Percentiles rank a stretch among this genome's conserved stretches.
phyloP scores from a whole-genome alignment of 2,113 vertebrate genomes.

The Aptenodytes forsteri region DNA sequence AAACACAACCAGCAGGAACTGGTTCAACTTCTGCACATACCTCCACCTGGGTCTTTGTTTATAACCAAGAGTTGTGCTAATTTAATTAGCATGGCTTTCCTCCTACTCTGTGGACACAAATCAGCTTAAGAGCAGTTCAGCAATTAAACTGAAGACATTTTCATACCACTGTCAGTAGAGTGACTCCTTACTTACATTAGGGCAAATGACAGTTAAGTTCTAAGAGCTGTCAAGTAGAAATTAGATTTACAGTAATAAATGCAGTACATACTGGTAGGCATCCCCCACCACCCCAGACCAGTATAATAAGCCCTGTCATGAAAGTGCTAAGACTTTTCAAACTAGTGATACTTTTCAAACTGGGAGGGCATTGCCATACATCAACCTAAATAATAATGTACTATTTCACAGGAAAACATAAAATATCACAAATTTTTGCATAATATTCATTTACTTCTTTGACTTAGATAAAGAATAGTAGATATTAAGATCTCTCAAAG shows the following conservation, averaged over 20 bases:
- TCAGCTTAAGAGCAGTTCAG: neutral
- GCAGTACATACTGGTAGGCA: neutral
- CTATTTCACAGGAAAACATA: neutral
- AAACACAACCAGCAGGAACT: neutral
- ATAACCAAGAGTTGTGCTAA: neutral
- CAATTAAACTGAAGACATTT: neutral
- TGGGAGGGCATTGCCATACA: neutral
- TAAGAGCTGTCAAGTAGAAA: neutral
- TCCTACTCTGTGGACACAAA: neutral
- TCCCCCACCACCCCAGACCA: neutral
- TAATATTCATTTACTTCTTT: neutral
- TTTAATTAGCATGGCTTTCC: neutral
- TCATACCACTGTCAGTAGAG: neutral
- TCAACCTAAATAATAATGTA: neutral
- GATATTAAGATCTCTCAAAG: neutral
- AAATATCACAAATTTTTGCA: neutral
- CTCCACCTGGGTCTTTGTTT: neutral
- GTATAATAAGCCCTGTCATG: accelerated
- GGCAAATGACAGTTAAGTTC: neutral
- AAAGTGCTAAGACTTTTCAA: neutral
- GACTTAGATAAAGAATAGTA: neutral
- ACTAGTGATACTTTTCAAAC: neutral
- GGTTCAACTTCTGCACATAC: neutral
- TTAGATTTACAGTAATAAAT: neutral
- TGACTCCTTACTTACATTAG: neutral